Evolutionary conservation across 2,113 vertebrate species (phyloP), one percentile per base, ranked within the genome.

Genomic region (Boulengeromyrus knoepffleri): DNA sequence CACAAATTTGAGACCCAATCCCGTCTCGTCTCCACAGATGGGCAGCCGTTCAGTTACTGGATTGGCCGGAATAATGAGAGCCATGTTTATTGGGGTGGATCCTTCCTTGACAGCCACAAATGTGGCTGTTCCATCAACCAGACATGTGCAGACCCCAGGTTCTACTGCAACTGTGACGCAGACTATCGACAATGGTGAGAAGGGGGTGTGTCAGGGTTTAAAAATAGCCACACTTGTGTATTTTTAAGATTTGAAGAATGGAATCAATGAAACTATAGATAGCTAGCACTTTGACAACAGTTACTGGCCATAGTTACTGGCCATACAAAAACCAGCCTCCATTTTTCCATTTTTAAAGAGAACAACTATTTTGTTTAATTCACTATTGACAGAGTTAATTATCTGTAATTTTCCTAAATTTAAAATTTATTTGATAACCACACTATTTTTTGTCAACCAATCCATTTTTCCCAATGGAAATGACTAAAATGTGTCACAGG

Each of bases 61-160:
- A 97, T 99, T 91, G 99, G 98, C 70, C 96, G 99, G 0, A 94
- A 99, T 0, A 94, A 97, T 0, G 97, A 97, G 90, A 97, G 97
- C 89, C 98, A 99, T 89, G 97, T 97, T 93, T 99, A 99, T 93
- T 99, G 99, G 99, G 99, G 99, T 1, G 98, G 98, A 70, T 97
- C 99, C 0, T 97, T 95, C 70, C 97, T 97, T 0, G 98, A 98
- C 88, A 97, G 97, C 91, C 96, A 97, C 91, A 97, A 97, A 93
- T 99, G 99, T 7, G 97, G 97, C 90, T 99, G 99, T 0, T 95
- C 97, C 8, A 95, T 99, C 94, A 98, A 98, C 90, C 97, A 97
- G 93, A 97, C 96, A 90, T 99, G 99, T 1, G 94, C 93, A 0
- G 98, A 99, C 93, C 94, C 97, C 3, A 97, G 95, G 91, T 96